Evolutionary conservation across 2,113 vertebrate species (phyloP), one percentile per base, ranked within the genome.

Genomic region (Channa maculata): DNA sequence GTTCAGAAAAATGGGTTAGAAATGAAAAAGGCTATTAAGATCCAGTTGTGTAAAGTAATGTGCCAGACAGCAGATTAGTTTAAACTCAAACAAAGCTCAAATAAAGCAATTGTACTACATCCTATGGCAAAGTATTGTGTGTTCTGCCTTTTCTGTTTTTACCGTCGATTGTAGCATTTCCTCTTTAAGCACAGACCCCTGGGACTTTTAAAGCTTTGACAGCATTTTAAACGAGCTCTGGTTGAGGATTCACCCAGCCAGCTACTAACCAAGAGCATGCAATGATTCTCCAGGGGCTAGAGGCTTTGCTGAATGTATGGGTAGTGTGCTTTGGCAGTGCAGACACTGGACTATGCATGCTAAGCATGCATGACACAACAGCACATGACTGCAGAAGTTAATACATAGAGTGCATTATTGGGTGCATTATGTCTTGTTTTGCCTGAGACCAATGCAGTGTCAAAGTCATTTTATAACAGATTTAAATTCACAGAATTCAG

Each of bases 131-230:
- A 41, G 59, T 6, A 37, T 50, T 68, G 51, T 85, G 66, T 75
- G 34, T 54, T 71, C 60, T 58, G 57, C 67, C 68, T 74, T 76
- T 86, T 80, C 74, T 72, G 51, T 83, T 84, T 73, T 15, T 68
- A 82, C 54, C 68, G 58, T 49, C 51, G 76, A 85, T 75, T 64
- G 48, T 69, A 90, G 82, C 75, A 5, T 70, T 83, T 73, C 74
- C 75, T 82, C 70, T 75, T 70, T 78, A 67, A 83, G 57, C 71
- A 57, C 54, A n/a, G 54, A 76, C 86, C 84, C 83, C 45, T 12
- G 57, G 80, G 87, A 83, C 85, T 49, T 75, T 85, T 90, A 87
- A 81, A 85, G 77, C 85, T 80, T 75, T 88, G 85, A 88, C 86
- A 88, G 86, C 54, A 58, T 81, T 90, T 88, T 90, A 89, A 90